Conservation (phyloP, 2,888 invertebrate species). For the Leptarthrus brevirostris region DNA sequence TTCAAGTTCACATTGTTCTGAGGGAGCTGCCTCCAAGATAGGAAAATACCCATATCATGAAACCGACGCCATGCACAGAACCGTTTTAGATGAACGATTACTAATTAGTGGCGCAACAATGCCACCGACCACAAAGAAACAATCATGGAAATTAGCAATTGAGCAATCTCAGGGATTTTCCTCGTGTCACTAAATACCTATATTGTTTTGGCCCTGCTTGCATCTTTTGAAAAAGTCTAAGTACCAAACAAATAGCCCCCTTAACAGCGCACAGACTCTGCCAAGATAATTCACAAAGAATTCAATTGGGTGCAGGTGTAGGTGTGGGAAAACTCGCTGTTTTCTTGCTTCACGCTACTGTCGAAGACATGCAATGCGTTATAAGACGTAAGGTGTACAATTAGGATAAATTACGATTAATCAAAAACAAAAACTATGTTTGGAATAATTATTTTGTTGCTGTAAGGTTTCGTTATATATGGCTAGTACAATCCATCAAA, state of each 20-base stretch:
- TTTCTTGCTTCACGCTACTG: conserved; percentile 1
- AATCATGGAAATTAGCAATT: conserved; percentile 38
- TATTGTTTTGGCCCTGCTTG: conserved; percentile 5
- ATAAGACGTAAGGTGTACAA: conserved; percentile 1
- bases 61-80: background rate
- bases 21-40: conserved; percentile 11
- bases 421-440: background rate
- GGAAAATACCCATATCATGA: background rate
- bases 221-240: background rate
- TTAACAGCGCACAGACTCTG: background rate
- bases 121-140: conserved; percentile 40
- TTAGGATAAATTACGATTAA: conserved; percentile 24
- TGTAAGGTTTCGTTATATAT: too few species aligned
- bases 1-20: conserved; percentile 33
- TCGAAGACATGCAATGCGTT: conserved; percentile 16
- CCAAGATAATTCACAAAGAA: background rate
- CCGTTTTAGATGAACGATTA: conserved; percentile 28
- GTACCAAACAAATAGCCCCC: background rate
- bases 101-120: conserved; percentile 45
- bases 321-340: conserved; percentile 28
- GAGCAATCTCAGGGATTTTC: conserved; percentile 27
- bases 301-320: background rate
- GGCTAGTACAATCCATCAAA: too few species aligned
- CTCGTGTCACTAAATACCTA: conserved; percentile 10
- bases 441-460: too few species aligned